Base-by-base conservation (phyloP, 2,888 invertebrate genomes). In the Anarsia innoxiella region DNA sequence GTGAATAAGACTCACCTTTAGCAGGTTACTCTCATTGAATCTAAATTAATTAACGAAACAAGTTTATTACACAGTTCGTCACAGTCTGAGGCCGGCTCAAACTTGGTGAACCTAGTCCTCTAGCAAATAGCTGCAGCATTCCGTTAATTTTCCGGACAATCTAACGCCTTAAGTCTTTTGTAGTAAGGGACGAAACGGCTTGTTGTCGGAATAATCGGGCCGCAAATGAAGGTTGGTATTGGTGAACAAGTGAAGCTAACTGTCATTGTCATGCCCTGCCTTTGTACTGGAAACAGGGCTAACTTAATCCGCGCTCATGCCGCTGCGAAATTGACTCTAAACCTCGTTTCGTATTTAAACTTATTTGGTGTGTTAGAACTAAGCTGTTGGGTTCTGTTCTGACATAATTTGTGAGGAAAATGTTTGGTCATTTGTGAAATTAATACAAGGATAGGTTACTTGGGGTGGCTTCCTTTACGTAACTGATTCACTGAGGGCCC, bases 211-310 rank as follows among this genome's bases (percentile, higher is more conserved):
- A 19, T n/a, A n/a, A n/a, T n/a, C n/a, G n/a, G n/a, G n/a, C n/a
- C 4, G 19, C 19, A 19, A 19, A 19, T 19, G 8, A 8, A 19
- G 8, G 8, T 3, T 19, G 19, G 19, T n/a, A n/a, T 19, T 19
- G 19, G 53, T 49, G 56, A 63, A 66, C 66, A 62, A 65, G 64
- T 64, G 54, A 54, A 58, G 62, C 63, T 69, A 69, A 73, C 70
- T 71, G 70, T 69, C 71, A 67, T 66, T 71, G 70, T 68, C 66
- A 67, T 59, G 61, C 54, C 51, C 58, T 49, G 67, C 59, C 63
- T 68, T 68, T 65, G 60, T 68, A 57, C 56, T 59, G 53, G 59
- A 59, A 63, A 32, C 56, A 51, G 51, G 51, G 53, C 60, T 68
- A 66, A 68, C 56, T 66, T 67, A 70, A 70, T 67, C 61, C 64